phyloP scores from a whole-genome alignment of 2,113 vertebrate species.

The Okapia johnstoni region DNA sequence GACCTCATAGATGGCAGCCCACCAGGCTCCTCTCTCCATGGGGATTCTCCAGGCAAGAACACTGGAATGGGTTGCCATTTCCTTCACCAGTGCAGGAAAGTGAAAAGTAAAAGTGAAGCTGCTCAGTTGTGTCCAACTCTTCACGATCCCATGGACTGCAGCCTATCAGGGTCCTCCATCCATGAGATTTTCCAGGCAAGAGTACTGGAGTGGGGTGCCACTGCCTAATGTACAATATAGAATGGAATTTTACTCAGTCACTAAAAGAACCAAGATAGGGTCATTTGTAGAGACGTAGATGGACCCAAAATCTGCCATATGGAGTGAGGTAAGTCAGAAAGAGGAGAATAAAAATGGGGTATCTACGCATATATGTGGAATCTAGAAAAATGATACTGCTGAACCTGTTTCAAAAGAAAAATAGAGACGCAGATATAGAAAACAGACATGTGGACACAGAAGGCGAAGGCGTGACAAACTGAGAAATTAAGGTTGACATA shows the following conservation, averaged over 20 bases:
- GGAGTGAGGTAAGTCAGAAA: neutral
- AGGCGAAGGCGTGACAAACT: neutral
- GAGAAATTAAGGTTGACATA: neutral
- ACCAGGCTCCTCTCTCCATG: no score
- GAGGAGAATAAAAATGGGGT: neutral
- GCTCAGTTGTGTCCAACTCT: no score
- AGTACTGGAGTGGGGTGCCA: no score
- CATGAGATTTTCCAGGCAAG: no score
- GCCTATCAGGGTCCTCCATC: no score
- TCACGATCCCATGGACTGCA: no score
- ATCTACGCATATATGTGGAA: neutral
- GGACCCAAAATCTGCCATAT: neutral
- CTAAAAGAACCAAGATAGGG: neutral
- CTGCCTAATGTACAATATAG: neutral
- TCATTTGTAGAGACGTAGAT: neutral
- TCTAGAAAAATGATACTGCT: neutral
- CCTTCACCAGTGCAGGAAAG: no score
- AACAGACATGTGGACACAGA: neutral
- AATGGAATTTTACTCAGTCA: neutral
- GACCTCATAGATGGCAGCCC: no score
- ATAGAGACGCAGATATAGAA: neutral
- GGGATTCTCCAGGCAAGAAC: no score
- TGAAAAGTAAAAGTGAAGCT: no score
- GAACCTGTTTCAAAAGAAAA: neutral
- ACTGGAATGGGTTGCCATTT: no score